phyloP scores from a whole-genome alignment of 2,113 vertebrate species.

The Ophiodon elongatus region DNA sequence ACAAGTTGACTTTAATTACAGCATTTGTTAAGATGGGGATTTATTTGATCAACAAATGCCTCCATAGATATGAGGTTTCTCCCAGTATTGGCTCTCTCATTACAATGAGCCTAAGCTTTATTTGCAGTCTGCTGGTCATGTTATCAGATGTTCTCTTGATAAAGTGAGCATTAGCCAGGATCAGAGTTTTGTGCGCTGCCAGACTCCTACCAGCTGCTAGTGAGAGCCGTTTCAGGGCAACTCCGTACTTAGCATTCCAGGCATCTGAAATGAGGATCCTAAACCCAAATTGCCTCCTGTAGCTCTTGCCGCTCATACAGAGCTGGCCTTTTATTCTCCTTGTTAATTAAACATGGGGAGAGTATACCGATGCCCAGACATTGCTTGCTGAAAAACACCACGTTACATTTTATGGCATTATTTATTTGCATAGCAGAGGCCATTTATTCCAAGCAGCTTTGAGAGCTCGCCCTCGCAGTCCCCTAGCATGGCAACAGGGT shows the following conservation, averaged over 20 bases:
- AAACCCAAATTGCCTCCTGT: conserved; percentile 68
- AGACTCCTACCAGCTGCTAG: conserved; percentile 70
- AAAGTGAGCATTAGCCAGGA: conserved; percentile 67
- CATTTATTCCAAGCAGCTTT: conserved; percentile 58
- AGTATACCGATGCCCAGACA: conserved; percentile 65
- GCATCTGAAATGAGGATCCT: conserved; percentile 72
- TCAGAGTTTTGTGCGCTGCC: conserved; percentile 56
- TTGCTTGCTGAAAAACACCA: conserved; percentile 53
- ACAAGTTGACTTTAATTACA: not conserved
- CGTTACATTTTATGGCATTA: conserved; percentile 74
- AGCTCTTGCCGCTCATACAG: conserved; percentile 30
- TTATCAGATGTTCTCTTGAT: conserved; percentile 71
- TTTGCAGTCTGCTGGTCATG: conserved; percentile 51
- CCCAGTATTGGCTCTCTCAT: conserved; percentile 34
- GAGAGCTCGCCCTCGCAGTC: conserved; percentile 36
- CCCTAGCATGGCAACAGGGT: conserved; percentile 58
- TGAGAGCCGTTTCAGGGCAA: conserved; percentile 48
- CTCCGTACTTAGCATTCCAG: conserved; percentile 73
- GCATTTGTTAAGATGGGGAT: not conserved
- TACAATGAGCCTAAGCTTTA: conserved; percentile 51
- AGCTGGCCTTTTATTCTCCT: conserved; percentile 58
- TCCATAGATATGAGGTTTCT: conserved; percentile 3
- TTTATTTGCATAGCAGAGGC: conserved; percentile 77
- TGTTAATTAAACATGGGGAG: conserved; percentile 80
- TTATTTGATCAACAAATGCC: not conserved